phyloP scores from a whole-genome alignment of 2,113 vertebrate species.

The Mus pahari region DNA sequence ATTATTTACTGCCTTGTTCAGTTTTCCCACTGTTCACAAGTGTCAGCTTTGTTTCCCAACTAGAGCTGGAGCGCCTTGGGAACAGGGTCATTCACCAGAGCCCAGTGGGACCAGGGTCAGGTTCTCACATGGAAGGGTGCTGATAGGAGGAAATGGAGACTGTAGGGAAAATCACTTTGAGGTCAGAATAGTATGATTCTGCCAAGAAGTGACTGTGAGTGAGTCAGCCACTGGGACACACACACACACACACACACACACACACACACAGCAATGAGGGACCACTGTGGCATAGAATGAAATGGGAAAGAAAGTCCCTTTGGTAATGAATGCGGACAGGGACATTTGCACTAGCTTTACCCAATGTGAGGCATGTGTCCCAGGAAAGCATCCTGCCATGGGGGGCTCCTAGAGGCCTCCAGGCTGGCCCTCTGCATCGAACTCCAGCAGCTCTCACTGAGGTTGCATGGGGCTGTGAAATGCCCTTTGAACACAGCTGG shows the following conservation, averaged over 20 bases:
- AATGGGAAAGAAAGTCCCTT: not conserved
- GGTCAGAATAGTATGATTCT: not conserved
- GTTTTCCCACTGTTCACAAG: slow-evolving; percentile 67
- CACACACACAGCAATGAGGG: not conserved
- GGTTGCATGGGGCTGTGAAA: not conserved
- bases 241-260: too few species aligned
- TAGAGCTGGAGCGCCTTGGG: not conserved
- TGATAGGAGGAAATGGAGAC: not conserved
- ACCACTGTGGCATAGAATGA: not conserved
- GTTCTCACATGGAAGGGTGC: not conserved
- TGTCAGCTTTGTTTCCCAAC: slow-evolving; percentile 48
- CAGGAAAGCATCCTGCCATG: not conserved
- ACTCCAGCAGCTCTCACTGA: not conserved
- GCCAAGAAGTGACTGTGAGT: slow-evolving; percentile 26
- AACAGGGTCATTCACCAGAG: not conserved
- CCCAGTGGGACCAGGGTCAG: not conserved
- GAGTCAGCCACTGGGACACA: not conserved
- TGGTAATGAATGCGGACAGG: not conserved
- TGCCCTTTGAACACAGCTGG: not conserved
- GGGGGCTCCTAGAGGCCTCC: not conserved
- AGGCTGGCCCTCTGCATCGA: not conserved
- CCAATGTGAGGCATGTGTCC: not conserved
- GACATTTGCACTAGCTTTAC: not conserved
- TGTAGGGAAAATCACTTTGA: not conserved
- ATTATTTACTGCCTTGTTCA: slow-evolving; percentile 81